Evolutionary conservation across 2,113 vertebrate species (phyloP).

Genomic region (Camelus dromedarius): DNA sequence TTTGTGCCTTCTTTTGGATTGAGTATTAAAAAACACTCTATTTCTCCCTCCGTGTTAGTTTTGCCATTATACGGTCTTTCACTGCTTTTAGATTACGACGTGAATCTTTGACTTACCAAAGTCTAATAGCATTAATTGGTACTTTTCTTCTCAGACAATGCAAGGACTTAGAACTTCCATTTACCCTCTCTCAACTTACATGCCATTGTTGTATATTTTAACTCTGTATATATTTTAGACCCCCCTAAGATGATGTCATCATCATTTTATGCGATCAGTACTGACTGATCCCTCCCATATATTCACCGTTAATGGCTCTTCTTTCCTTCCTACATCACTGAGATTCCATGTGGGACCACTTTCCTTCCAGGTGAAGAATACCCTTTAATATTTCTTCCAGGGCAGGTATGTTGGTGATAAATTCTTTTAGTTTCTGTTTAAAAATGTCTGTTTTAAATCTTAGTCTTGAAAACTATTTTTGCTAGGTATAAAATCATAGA

Average conservation of each 20-base stretch:
- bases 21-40: background rate
- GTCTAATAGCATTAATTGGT: background rate
- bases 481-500: background rate
- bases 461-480: slow-evolving; percentile 26
- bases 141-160: slow-evolving; percentile 13
- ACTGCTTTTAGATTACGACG: background rate
- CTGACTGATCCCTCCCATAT: background rate
- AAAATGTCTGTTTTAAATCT: slow-evolving; percentile 14
- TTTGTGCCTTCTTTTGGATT: slow-evolving; percentile 7
- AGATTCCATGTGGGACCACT: background rate
- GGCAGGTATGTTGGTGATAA: background rate
- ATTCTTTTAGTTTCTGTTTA: background rate
- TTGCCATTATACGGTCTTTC: background rate
- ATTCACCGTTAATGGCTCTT: background rate
- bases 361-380: slow-evolving; percentile 14
- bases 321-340: background rate
- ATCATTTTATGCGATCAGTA: background rate
- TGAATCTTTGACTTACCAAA: slow-evolving; percentile 30
- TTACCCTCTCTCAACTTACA: background rate
- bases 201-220: background rate
- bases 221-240: background rate
- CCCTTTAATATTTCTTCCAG: slow-evolving; percentile 1
- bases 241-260: background rate
- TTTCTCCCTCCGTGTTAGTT: background rate
- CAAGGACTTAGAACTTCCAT: background rate